Evolutionary conservation across 30 jellyfish, hydroid and myxozoan genomes (phyloP).

Genomic region (Rhopilema esculentum): DNA sequence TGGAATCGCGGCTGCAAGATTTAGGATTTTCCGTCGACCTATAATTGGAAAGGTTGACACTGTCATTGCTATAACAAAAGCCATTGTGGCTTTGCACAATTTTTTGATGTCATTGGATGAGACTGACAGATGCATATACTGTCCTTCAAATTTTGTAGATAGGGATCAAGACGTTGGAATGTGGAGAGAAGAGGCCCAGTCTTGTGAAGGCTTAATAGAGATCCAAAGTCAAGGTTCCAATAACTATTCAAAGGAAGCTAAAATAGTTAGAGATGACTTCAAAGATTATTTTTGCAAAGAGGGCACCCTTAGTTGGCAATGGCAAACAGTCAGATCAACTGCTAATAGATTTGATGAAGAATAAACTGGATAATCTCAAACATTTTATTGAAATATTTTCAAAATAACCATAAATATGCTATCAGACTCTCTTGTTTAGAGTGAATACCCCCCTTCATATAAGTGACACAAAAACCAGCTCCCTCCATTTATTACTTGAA

Average conservation of each 20-base stretch:
- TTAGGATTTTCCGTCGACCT: constrained; percentile 14
- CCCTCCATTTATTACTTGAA: too few relatives aligned
- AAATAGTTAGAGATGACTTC: not conserved
- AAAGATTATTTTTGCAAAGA: not conserved
- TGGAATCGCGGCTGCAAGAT: constrained; percentile 13
- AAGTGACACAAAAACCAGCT: too few relatives aligned
- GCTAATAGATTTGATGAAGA: not conserved
- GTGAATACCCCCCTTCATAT: too few relatives aligned
- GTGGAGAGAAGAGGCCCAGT: not conserved
- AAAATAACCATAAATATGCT: not conserved
- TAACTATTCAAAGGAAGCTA: not conserved
- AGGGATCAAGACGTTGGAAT: not conserved
- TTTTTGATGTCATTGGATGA: constrained; percentile 9
- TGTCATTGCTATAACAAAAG: constrained; percentile 22
- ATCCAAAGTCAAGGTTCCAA: not conserved
- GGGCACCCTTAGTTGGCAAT: not conserved
- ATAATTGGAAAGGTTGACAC: constrained; percentile 5
- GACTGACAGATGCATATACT: not conserved
- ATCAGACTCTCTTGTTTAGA: not conserved
- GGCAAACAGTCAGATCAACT: not conserved
- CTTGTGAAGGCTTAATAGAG: not conserved
- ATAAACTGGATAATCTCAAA: not conserved
- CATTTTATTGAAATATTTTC: not conserved
- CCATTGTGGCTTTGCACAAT: constrained; percentile 28
- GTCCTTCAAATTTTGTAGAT: constrained; percentile 1